These are phyloP conservation scores for Danio kyathit DNA, from an alignment of 2,797 vertebrate species.

Conservation along the genomic window DNA sequence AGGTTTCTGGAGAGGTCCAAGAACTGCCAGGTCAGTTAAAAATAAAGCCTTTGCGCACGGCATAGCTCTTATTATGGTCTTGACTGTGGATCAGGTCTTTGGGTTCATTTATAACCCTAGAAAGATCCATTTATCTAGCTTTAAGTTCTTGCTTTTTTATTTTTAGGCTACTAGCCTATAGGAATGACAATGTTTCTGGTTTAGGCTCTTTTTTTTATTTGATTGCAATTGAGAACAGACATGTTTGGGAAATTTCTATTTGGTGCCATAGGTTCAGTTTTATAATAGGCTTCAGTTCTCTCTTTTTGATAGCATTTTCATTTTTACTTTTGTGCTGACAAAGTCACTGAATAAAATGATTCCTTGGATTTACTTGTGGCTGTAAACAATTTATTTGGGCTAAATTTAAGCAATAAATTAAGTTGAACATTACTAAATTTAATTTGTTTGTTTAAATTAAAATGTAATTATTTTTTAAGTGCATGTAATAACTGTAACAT, in stretches of 20 bases:
- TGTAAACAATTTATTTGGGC: no score
- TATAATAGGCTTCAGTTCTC: not conserved
- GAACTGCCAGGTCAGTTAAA: conserved; percentile 8
- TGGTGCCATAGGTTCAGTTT: not conserved
- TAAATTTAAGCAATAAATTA: no score
- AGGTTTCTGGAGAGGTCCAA: conserved; percentile 8
- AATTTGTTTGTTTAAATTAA: no score
- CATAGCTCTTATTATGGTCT: not conserved
- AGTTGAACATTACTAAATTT: no score
- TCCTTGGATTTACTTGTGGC: no score
- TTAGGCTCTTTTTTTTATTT: not conserved
- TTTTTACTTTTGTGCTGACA: not conserved
- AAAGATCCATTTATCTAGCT: not conserved
- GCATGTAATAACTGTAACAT: no score
- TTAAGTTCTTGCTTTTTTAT: not conserved
- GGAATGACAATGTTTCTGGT: not conserved
- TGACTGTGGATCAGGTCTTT: not conserved
- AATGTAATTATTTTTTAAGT: no score
- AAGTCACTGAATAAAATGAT: no score
- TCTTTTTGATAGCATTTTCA: not conserved
- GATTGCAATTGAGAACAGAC: not conserved
- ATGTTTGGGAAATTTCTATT: not conserved
- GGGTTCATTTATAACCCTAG: not conserved
- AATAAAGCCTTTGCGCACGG: not conserved
- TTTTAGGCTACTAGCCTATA: not conserved